phyloP scores from a whole-genome alignment of 2,888 invertebrate species.

The Sesia apiformis region DNA sequence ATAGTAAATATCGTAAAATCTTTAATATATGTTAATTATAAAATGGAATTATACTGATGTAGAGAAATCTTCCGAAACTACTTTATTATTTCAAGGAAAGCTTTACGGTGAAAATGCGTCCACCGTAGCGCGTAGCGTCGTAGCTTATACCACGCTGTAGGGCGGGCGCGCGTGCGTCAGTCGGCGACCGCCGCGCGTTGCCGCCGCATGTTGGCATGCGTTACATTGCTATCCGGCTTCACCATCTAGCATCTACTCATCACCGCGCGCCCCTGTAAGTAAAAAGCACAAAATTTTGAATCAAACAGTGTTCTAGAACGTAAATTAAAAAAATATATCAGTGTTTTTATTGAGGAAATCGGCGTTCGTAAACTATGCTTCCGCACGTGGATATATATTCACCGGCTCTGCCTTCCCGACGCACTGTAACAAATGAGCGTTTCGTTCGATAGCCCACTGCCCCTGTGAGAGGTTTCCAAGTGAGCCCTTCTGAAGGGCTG shows the following conservation, averaged over 20 bases:
- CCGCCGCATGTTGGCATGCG: slow-evolving; percentile 57
- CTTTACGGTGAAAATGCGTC: slow-evolving; percentile 10
- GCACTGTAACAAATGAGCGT: slow-evolving; percentile 61
- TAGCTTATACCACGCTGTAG: slow-evolving; percentile 34
- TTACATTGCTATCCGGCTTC: slow-evolving; percentile 26
- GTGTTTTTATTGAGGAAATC: neutral
- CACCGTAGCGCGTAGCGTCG: slow-evolving; percentile 34
- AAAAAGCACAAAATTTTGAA: slow-evolving; percentile 9
- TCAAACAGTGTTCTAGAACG: no score
- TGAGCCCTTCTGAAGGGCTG: slow-evolving; percentile 53
- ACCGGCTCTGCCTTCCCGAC: slow-evolving; percentile 38
- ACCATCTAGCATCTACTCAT: slow-evolving; percentile 32
- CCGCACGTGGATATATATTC: slow-evolving; percentile 59
- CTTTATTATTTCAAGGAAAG: no score
- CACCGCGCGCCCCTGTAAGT: slow-evolving; percentile 72
- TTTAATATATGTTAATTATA: no score
- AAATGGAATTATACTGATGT: no score
- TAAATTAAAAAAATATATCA: slow-evolving; percentile 11
- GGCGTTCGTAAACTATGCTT: slow-evolving; percentile 29
- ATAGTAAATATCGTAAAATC: no score
- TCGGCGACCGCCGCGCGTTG: slow-evolving; percentile 58
- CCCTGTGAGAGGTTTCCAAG: slow-evolving; percentile 65
- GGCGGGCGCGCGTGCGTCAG: slow-evolving; percentile 62
- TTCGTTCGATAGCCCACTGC: slow-evolving; percentile 73
- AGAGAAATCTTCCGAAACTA: no score